Evolutionary conservation across 2,113 vertebrate genomes (phyloP), one percentile per base, ranked within the genome.

Genomic region (Scalopus aquaticus): DNA sequence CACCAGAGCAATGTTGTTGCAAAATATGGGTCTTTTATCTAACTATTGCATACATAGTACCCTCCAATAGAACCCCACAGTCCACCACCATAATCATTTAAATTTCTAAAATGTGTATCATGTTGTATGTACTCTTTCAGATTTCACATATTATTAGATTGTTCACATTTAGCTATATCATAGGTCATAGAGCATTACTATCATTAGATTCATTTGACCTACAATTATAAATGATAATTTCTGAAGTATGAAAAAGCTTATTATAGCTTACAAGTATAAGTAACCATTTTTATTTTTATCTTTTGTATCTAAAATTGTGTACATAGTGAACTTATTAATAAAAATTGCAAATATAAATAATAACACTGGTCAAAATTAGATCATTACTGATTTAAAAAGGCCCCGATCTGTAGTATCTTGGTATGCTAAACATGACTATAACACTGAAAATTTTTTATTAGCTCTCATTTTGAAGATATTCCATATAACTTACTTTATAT

Each of bases 291-390:
- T n/a, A 13, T 51, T 97, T 96, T 69, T 2, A 7, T 89, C 5
- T 64, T 76, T 2, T 12, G 17, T 92, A 42, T 88, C 20, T 96
- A 37, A 37, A 95, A 80, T 89, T 35, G 11, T 51, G 1, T 37
- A 2, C 17, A 39, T 20, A 79, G 91, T 95, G 46, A 82, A 58
- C 7, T 82, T 91, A 91, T 4, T 76, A 92, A 95, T 35, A 49
- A 56, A 65, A 0, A 64, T 79, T 49, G 19, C 22, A 56, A 56
- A 22, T 56, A 22, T 22, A 20, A 56, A 56, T 22, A 56, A 56
- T 56, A 37, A n/a, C n/a, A n/a, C n/a, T n/a, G n/a, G n/a, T n/a
- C n/a, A n/a, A n/a, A n/a, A n/a, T n/a, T n/a, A n/a, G n/a, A n/a
- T n/a, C n/a, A n/a, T n/a, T n/a, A n/a, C n/a, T n/a, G n/a, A n/a